Evolutionary conservation across 2,113 vertebrate genomes (phyloP), one percentile per base, ranked within the genome.

Genomic region (Numenius arquata): DNA sequence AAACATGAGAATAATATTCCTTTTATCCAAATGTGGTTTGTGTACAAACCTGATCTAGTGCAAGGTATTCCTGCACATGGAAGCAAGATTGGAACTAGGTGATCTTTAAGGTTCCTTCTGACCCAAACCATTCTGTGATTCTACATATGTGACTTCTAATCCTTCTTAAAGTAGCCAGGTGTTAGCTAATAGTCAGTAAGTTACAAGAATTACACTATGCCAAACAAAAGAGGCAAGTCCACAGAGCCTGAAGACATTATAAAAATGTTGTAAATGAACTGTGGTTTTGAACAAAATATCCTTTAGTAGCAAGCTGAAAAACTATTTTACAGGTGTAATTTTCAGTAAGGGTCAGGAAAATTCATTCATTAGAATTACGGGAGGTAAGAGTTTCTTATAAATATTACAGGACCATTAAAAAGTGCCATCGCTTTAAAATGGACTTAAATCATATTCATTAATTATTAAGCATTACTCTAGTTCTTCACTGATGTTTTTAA

Each of bases 401-500:
- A 98, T 98, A 98, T 98, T 98, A 98, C 97, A 98, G 89, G 95
- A 92, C 97, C 96, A 97, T 92, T 91, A 85, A 87, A 93, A 95
- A 85, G 66, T 97, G 95, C 97, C 95, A 97, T 97, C 76, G 55
- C 79, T 96, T 95, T 97, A 96, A 98, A 98, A 98, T 94, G 92
- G 94, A 95, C 90, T 97, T 98, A 98, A 98, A 98, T 98, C 88
- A 97, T 91, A 95, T 80, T 91, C 97, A 98, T 98, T 97, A 98
- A 99, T 98, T 98, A 99, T 99, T 98, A 97, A 98, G 68, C 77
- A 97, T 96, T 98, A 97, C 97, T 97, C 97, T 98, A 98, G 92
- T 97, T 97, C 98, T 98, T 98, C 96, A 97, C 92, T 98, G 97
- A 97, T 95, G 97, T 98, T 98, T 98, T 98, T 96, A 98, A 98